Evolutionary conservation across 2,888 invertebrate species (phyloP), one percentile per base, ranked within the genome.

Genomic region (Ashinkailepas kermadecensis): DNA sequence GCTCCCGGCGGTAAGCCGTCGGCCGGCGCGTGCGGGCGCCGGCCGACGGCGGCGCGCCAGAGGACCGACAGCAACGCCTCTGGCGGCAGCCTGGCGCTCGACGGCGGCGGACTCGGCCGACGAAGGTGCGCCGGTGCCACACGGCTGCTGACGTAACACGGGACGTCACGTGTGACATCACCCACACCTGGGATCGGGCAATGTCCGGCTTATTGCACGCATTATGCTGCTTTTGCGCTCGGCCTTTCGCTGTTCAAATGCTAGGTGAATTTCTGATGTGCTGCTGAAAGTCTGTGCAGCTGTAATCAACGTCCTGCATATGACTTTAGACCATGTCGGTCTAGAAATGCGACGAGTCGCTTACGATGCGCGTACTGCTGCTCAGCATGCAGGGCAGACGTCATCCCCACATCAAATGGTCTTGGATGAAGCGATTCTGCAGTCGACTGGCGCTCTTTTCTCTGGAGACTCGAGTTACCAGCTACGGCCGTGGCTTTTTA

Each of bases 31-130:
- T 13, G 6, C 23, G 25, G 67, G 7, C 13, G 39, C 6, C 13
- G 70, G 3, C 39, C 39, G 8, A 15, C 39, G 70, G 13, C 15
- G 9, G 70, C 25, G n/a, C 70, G 70, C 7, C 70, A 70, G 39
- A 39, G 70, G 6, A 70, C 70, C 70, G 70, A 70, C 54, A 70
- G 70, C 70, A 70, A 7, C 70, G 70, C 70, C 70, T 70, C 70
- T 39, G 70, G 54, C 70, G 70, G 70, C 70, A 54, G 39, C 15
- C 18, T 13, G 70, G 70, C 54, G 54, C 39, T 54, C 54, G 70
- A 70, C 54, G 25, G 23, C 67, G 67, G 67, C 25, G 70, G 70
- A 13, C 4, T 70, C 39, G 70, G 70, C 39, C 70, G 70, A 13
- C 70, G 70, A 39, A 70, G 70, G 70, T 70, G 39, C 59, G 12